Conservation (phyloP, 2,797 vertebrate genomes). For the Halcyon smyrnensis region DNA sequence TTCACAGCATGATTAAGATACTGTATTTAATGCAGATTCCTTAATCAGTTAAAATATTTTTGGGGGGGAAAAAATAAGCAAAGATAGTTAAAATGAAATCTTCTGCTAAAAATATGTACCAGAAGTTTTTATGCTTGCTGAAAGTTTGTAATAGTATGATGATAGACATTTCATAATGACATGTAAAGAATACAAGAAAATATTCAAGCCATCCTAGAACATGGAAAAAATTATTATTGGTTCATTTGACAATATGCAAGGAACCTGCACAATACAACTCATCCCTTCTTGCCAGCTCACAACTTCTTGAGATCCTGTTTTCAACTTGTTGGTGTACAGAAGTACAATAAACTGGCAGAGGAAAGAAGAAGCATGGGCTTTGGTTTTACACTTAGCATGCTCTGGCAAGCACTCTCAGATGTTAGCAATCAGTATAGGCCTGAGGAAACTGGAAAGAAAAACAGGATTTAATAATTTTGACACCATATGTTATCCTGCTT, state of each 20-base stretch:
- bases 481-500: background rate
- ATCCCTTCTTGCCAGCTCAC: too few relatives aligned
- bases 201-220: background rate
- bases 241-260: background rate
- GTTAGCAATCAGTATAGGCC: background rate
- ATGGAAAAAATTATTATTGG: background rate
- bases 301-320: background rate
- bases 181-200: background rate
- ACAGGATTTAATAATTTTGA: background rate
- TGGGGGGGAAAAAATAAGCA: accelerated
- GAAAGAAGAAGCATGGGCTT: background rate
- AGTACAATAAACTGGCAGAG: background rate
- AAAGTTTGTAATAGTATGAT: background rate
- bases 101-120: background rate
- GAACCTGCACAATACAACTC: background rate
- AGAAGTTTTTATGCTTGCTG: background rate
- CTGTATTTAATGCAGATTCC: background rate
- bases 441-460: background rate
- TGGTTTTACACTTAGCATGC: background rate
- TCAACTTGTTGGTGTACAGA: background rate
- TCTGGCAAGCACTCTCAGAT: background rate
- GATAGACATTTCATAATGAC: background rate
- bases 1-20: background rate
- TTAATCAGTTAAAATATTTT: background rate
- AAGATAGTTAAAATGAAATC: background rate